Conservation (phyloP, 2,113 vertebrate genomes). For the Smithornis capensis region DNA sequence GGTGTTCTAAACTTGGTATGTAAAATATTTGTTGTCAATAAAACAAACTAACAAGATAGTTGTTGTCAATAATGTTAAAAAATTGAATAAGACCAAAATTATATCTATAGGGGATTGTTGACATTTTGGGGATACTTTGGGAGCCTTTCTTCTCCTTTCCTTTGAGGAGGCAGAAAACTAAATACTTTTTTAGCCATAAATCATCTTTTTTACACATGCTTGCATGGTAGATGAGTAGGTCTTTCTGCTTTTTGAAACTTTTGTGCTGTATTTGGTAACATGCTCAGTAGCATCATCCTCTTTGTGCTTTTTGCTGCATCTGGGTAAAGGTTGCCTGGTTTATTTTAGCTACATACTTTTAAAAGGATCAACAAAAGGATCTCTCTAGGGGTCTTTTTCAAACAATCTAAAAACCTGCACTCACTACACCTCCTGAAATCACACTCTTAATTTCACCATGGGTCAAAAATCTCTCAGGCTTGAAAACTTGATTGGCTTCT, state of each 20-base stretch:
- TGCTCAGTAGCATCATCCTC: neutral
- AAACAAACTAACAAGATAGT: too few species aligned
- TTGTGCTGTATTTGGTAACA: neutral
- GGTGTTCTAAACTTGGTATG: neutral
- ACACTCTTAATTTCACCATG: neutral
- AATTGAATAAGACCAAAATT: neutral
- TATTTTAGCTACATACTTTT: neutral
- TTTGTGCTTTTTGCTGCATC: neutral
- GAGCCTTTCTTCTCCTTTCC: neutral
- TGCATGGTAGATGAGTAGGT: neutral
- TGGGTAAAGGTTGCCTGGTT: neutral
- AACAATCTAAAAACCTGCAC: neutral
- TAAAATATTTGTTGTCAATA: neutral
- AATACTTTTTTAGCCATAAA: neutral
- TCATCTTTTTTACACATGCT: neutral
- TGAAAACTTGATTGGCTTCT: neutral
- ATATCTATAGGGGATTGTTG: accelerated
- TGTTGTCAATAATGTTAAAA: neutral
- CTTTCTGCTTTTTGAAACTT: neutral
- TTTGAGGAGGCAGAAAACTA: neutral
- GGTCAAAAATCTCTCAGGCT: neutral
- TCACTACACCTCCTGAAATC: neutral
- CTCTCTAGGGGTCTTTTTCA: neutral
- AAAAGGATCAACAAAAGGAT: neutral
- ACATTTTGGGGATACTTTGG: neutral